phyloP scores from a whole-genome alignment of 2,888 invertebrate genomes.

The Griposia aprilina region DNA sequence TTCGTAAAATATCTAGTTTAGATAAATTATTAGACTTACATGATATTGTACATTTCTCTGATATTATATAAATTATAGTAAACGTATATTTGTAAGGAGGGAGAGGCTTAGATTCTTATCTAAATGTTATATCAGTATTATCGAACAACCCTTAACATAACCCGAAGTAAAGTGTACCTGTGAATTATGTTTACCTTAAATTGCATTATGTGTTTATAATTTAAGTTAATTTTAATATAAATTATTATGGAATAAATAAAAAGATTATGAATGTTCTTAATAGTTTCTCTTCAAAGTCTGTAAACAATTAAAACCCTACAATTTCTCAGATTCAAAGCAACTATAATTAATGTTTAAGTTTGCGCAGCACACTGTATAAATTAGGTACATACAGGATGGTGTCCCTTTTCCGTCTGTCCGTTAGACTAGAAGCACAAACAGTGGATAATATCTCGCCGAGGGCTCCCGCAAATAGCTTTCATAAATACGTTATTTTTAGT shows the following conservation, averaged over 20 bases:
- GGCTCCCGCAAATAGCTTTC: constrained; percentile 33
- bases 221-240: constrained; percentile 58
- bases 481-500: constrained; percentile 48
- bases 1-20: constrained; percentile 30
- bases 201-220: constrained; percentile 41
- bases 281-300: constrained; percentile 36
- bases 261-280: constrained; percentile 61
- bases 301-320: background rate
- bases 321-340: constrained; percentile 17
- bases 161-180: constrained; percentile 69
- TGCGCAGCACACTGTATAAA: constrained; percentile 34
- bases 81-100: constrained; percentile 69
- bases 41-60: constrained; percentile 59
- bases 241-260: constrained; percentile 64
- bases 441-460: constrained; percentile 36
- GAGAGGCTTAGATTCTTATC: constrained; percentile 77
- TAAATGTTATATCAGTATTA: constrained; percentile 67
- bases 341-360: constrained; percentile 57
- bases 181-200: constrained; percentile 68
- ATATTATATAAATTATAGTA: constrained; percentile 54
- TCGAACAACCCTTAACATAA: constrained; percentile 57
- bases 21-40: constrained; percentile 40
- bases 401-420: constrained; percentile 24
- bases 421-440: constrained; percentile 44
- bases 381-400: constrained; percentile 36